Evolutionary conservation across 2,113 vertebrate species (phyloP).

Genomic region (Pitta sordida): DNA sequence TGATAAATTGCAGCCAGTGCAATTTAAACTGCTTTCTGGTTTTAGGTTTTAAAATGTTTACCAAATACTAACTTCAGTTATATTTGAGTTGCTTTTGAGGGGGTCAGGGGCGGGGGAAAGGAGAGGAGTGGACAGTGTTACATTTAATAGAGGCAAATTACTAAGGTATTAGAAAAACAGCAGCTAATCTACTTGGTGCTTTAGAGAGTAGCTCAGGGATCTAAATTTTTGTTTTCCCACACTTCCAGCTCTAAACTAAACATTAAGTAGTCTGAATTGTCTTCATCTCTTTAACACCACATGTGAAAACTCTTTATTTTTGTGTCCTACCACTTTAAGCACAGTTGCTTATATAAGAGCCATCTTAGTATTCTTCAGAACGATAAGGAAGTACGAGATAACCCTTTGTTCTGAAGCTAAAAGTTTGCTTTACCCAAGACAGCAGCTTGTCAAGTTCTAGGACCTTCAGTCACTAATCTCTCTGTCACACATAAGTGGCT

Average conservation of each 20-base stretch:
- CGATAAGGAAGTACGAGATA: background rate
- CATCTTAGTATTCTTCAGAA: background rate
- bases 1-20: background rate
- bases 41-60: background rate
- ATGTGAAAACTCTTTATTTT: background rate
- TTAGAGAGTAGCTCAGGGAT: background rate
- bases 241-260: background rate
- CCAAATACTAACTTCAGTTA: background rate
- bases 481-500: background rate
- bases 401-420: background rate
- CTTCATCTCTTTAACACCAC: background rate
- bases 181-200: background rate
- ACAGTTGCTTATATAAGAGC: background rate
- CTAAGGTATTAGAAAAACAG: background rate
- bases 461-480: background rate
- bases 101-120: fast-evolving
- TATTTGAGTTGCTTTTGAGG: background rate
- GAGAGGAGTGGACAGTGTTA: background rate
- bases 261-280: background rate
- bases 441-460: background rate
- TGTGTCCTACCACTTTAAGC: background rate
- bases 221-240: background rate
- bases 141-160: background rate
- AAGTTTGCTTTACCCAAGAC: background rate
- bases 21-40: background rate